phyloP scores from a whole-genome alignment of 2,113 vertebrate genomes.

The Gnathonemus longibarbis region DNA sequence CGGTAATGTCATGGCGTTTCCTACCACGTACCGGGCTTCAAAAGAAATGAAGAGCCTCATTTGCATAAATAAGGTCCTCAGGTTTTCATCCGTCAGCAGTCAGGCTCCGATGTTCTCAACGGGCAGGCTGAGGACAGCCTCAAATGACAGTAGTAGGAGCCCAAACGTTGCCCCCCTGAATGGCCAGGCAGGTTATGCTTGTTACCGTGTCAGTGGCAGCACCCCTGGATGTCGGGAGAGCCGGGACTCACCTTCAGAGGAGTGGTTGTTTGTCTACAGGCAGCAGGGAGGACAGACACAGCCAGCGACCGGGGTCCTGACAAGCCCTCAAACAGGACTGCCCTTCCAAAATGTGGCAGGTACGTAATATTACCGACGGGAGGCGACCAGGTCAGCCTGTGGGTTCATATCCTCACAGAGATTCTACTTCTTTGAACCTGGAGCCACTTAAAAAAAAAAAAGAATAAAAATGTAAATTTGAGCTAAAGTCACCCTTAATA shows the following conservation, averaged over 20 bases:
- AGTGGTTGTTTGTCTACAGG: not conserved
- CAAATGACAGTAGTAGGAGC: not conserved
- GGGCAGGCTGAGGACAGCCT: not conserved
- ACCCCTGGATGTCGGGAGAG: not conserved
- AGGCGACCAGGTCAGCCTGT: not conserved
- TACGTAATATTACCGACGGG: not conserved
- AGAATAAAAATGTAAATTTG: not conserved
- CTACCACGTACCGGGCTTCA: not conserved
- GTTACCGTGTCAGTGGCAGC: not conserved
- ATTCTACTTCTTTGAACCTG: not conserved
- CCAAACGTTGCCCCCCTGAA: not conserved
- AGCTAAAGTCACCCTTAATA: not conserved
- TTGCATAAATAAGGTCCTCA: not conserved
- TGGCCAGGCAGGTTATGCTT: not conserved
- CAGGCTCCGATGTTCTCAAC: not conserved
- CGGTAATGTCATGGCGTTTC: not conserved
- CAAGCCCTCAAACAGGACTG: not conserved
- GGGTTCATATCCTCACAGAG: not conserved
- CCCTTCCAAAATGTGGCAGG: not conserved
- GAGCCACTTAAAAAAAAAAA: not conserved
- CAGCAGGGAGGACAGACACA: not conserved
- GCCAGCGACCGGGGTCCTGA: not conserved
- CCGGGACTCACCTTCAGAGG: not conserved
- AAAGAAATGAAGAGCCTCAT: not conserved
- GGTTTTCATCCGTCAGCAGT: not conserved